Evolutionary conservation across 2,113 vertebrate genomes (phyloP), one percentile per base, ranked within the genome.

Genomic region (Labeo rohita): DNA sequence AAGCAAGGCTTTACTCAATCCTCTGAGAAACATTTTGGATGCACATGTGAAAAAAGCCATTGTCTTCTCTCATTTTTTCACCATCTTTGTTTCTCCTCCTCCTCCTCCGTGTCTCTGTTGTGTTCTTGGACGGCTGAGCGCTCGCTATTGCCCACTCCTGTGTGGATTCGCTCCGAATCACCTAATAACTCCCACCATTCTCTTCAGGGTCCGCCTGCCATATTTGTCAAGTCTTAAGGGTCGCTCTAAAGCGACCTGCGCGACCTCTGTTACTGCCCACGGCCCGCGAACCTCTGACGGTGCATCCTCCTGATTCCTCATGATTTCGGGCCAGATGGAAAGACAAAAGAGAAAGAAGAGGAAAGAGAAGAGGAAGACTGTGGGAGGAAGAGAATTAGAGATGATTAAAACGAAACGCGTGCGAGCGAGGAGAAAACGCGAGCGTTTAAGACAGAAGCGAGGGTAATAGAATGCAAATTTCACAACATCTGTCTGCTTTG

Each of bases 211-310:
- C 23, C 7, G 39, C 13, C 16, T 21, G 9, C 82, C 52, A n/a
- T 16, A 1, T 12, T 43, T 6, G 72, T 81, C 81, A 75, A 77
- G 45, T 77, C 54, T 49, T 89, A 87, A 80, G 86, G 72, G n/a
- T 74, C 18, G 6, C 39, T 47, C 39, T 63, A 21, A 84, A 88
- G 80, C 80, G 85, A 89, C 78, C 43, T 43, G 68, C 70, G 84
- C 84, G 87, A 90, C 86, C 89, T 75, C 89, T 23, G 59, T 39
- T 73, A 47, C 49, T 15, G 21, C 86, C 82, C 21, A 28, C 34
- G 2, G 49, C 50, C 23, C 21, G 6, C 3, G 8, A 56, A 16
- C 47, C 21, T 77, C 1, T 13, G 28, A 72, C 3, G 18, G 8
- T 47, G 43, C 81, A 12, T 84, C 54, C 13, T 72, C 52, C 36